These are phyloP conservation scores for Tortrix viridana DNA, from an alignment of 2,888 invertebrate species.

Conservation along the genomic window DNA sequence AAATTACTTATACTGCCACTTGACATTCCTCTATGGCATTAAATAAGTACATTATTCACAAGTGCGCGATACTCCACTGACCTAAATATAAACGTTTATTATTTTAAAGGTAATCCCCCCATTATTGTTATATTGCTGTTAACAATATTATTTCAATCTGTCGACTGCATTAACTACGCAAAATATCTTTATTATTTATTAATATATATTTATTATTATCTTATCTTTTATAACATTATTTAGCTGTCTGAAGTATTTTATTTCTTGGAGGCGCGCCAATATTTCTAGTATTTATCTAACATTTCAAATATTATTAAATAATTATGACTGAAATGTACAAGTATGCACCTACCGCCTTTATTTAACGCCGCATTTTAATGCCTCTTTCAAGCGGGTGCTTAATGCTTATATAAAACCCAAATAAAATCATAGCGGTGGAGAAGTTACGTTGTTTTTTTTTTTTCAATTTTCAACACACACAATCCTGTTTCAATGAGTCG, in stretches of 20 bases:
- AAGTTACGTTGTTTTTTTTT: no score
- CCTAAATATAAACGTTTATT: constrained; percentile 47
- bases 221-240: constrained; percentile 19
- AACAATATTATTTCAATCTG: constrained; percentile 18
- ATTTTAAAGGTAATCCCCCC: constrained; percentile 49
- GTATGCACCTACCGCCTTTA: no score
- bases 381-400: no score
- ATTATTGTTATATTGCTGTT: constrained; percentile 42
- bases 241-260: constrained; percentile 14
- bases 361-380: no score
- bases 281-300: no score
- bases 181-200: constrained; percentile 29
- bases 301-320: no score
- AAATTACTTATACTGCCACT: constrained; percentile 17
- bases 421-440: no score
- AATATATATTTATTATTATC: no score
- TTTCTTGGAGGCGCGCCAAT: neutral
- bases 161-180: constrained; percentile 28
- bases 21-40: constrained; percentile 31
- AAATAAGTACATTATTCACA: constrained; percentile 36
- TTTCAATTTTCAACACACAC: no score
- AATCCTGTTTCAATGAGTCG: no score
- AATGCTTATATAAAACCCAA: no score
- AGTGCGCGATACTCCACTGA: constrained; percentile 45
- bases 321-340: no score